These are phyloP conservation scores for Hylyphantes graminicola DNA, from an alignment of 1,140 invertebrate species.

Conservation along the genomic window DNA sequence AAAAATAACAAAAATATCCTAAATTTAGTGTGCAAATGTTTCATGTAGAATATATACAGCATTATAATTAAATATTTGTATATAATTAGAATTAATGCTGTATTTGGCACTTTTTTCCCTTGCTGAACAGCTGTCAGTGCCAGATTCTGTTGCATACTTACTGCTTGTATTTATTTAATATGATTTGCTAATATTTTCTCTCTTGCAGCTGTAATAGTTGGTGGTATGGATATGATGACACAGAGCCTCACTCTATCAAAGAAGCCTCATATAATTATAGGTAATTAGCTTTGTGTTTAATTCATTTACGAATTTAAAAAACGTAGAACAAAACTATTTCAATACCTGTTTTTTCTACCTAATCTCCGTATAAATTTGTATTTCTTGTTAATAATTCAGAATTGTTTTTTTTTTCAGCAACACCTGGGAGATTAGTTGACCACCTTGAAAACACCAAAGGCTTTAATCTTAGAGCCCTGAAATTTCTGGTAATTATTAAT, in stretches of 20 bases:
- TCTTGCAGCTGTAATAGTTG: conserved; percentile 86
- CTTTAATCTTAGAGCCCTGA: conserved; percentile 87
- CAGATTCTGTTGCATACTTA: too few species aligned
- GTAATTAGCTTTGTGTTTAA: conserved; percentile 62
- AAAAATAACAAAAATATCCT: too few species aligned
- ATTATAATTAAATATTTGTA: too few species aligned
- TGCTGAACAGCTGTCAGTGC: too few species aligned
- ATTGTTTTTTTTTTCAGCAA: conserved; percentile 71
- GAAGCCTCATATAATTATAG: conserved; percentile 94
- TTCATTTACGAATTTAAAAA: conserved; percentile 18
- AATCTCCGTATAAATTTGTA: too few species aligned
- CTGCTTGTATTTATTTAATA: too few species aligned
- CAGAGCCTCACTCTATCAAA: conserved; percentile 91
- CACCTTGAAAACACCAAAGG: conserved; percentile 95
- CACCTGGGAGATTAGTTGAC: conserved; percentile 89
- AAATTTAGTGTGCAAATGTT: too few species aligned
- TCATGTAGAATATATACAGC: too few species aligned
- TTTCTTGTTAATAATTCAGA: background rate
- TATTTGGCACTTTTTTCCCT: too few species aligned
- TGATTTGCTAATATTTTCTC: background rate
- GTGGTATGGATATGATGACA: conserved; percentile 97
- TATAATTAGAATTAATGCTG: too few species aligned
- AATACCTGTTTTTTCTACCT: too few species aligned
- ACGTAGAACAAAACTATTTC: background rate
- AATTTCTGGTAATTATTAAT: conserved; percentile 77